Base-by-base conservation (phyloP, 2,888 invertebrate species). In the Campaea margaritaria region DNA sequence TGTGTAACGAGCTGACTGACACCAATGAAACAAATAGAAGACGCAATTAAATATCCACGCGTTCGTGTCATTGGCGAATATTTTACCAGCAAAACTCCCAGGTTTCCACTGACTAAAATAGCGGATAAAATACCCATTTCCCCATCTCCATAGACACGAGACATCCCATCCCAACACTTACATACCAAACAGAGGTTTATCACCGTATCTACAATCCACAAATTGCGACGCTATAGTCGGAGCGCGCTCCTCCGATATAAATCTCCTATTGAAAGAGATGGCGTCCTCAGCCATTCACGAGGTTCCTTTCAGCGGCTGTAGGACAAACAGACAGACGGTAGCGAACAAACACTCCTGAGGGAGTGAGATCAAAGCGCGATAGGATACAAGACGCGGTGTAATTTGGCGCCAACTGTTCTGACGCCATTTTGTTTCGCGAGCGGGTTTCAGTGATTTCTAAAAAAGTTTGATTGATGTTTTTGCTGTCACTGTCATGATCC, bases 361-460 rank as follows among this genome's bases (percentile, higher is more conserved):
- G 78, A 81, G 75, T 45, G 86, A 91, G 91, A 91, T 91, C 91
- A 91, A 91, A 91, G 91, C 78, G 80, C 87, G 91, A 91, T 91
- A 91, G 78, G 82, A 89, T 89, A 87, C 84, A 86, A 78, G 70
- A 79, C 80, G 74, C 73, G 73, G 83, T 88, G 85, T 91, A 91
- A 91, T 90, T 91, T 91, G 90, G 90, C 88, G 91, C 87, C 90
- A 90, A 89, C 85, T 82, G 75, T 79, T 79, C 74, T 74, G 82
- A 79, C 87, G 88, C 89, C 88, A 89, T 90, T 87, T 89, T 88
- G 86, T 72, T 76, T 79, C 44, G 47, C 31, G 43, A n/a, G 21
- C 15, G 8, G 31, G 15, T 53, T 46, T 53, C 49, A 21, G 28
- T 13, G 16, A 14, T 39, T 8, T 43, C 21, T 21, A 10, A 31